These are phyloP conservation scores for Ciona savignyi DNA, from an alignment of 23 tunicate genomes.

Conservation along the genomic window DNA sequence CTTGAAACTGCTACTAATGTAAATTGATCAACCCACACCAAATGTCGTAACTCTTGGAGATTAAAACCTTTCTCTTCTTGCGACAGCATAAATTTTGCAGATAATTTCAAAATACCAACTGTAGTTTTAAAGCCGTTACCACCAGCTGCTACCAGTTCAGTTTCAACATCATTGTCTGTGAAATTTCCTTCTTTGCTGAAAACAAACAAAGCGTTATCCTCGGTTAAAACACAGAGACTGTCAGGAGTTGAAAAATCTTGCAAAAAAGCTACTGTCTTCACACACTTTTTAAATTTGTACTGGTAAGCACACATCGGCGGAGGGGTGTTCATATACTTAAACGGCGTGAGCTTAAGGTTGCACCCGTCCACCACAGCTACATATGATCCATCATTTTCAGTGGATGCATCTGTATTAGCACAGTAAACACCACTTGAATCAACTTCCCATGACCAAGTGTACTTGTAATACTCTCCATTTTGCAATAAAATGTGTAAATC, in stretches of 20 bases:
- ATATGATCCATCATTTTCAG: constrained; percentile 6
- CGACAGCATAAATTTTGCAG: background rate
- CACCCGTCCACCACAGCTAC: constrained; percentile 78
- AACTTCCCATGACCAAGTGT: constrained; percentile 18
- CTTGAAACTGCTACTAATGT: background rate
- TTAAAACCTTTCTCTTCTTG: background rate
- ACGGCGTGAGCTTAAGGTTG: constrained; percentile 61
- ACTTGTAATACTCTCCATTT: constrained; percentile 29
- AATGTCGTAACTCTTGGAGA: background rate
- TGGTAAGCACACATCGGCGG: constrained; percentile 92
- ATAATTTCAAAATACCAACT: background rate
- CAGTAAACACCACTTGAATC: background rate
- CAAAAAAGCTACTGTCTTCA: constrained; percentile 28
- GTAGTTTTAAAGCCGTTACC: constrained; percentile 47
- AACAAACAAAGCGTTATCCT: constrained; percentile 28
- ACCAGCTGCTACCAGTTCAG: constrained; percentile 49
- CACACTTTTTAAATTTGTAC: constrained; percentile 19
- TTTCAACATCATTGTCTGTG: background rate
- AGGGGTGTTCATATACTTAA: constrained; percentile 46
- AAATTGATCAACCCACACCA: background rate
- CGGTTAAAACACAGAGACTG: constrained; percentile 25
- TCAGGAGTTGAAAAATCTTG: background rate
- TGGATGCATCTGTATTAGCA: background rate
- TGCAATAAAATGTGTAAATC: constrained; percentile 36
- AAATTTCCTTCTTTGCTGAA: background rate